Evolutionary conservation across 1,140 invertebrate genomes (phyloP), one percentile per base, ranked within the genome.

Genomic region (Diorhabda sublineata): DNA sequence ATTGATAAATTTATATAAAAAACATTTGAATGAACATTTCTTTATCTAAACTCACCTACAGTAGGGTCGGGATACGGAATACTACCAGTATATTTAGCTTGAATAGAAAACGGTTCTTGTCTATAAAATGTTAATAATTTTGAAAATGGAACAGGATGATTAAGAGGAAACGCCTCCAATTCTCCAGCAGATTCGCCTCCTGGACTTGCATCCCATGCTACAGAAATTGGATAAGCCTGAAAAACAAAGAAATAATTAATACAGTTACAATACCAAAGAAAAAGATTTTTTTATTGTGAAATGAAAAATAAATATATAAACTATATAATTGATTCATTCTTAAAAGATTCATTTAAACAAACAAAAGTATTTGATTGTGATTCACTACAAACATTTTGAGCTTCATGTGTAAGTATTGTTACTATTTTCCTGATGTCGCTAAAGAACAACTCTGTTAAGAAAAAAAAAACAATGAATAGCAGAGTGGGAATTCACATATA

Each of bases 121-220:
- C 94, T 87, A 80, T 93, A 95, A 80, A 99, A 95, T 2, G 97
- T 97, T 52, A 99, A 82, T 86, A 97, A 88, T 79, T 97, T 97
- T 0, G 95, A 94, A 80, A 94, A 97, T 9, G 98, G 98, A 64
- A 95, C 88, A 41, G 90, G 83, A 84, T 98, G 95, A 83, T 94
- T 94, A 59, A 88, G 84, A 9, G 91, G 89, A 81, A 98, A 98
- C 60, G 98, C 91, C 80, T 88, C 87, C 78, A 89, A 85, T 70
- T 88, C 87, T 8, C 84, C 85, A 62, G 79, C 82, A 79, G 87
- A 86, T 74, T 92, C 89, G 66, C 92, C 89, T 7, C 87, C 87
- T 69, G 87, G 85, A 65, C 85, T 86, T 59, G 89, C 87, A 78
- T 94, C 90, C 94, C 95, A 98, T 61, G 87, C 86, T 4, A 98